Evolutionary conservation across 2,888 invertebrate genomes (phyloP).

Genomic region (Gisinianus flammeolus): DNA sequence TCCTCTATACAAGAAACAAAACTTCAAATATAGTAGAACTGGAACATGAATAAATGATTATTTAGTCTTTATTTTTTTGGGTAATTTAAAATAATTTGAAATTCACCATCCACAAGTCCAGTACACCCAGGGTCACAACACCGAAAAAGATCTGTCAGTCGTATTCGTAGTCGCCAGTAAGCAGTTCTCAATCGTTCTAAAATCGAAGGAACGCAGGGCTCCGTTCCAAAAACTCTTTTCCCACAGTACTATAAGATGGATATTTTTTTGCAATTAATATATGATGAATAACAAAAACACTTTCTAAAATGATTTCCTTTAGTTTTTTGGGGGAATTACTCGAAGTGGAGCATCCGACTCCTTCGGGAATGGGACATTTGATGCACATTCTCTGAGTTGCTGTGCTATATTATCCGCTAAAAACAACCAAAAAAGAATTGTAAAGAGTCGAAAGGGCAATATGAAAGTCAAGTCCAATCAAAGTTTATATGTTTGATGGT

Average conservation of each 20-base stretch:
- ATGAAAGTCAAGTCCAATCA: too few relatives aligned
- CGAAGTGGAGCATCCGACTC: conserved; percentile 49
- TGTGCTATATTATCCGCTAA: conserved; percentile 56
- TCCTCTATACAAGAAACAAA: conserved; percentile 45
- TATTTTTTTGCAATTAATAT: not conserved
- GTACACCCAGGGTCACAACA: conserved; percentile 56
- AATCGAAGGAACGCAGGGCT: conserved; percentile 57
- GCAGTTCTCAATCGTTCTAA: conserved; percentile 57
- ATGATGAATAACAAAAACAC: too few relatives aligned
- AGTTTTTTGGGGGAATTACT: too few relatives aligned
- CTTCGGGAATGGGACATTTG: conserved; percentile 53
- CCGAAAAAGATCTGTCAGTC: conserved; percentile 55
- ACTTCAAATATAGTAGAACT: not conserved
- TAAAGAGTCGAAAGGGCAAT: too few relatives aligned
- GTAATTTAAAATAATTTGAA: not conserved
- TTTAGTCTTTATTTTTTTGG: not conserved
- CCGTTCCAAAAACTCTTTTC: conserved; percentile 56
- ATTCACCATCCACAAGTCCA: conserved; percentile 54
- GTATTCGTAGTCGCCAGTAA: conserved; percentile 53
- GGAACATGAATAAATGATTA: too few relatives aligned
- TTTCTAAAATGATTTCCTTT: too few relatives aligned
- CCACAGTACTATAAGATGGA: conserved; percentile 50
- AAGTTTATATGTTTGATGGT: too few relatives aligned
- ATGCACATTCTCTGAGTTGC: conserved; percentile 56
- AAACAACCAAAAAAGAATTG: not conserved